Evolutionary conservation across 1,140 invertebrate species (phyloP).

Genomic region (Drosophila tsacasi): DNA sequence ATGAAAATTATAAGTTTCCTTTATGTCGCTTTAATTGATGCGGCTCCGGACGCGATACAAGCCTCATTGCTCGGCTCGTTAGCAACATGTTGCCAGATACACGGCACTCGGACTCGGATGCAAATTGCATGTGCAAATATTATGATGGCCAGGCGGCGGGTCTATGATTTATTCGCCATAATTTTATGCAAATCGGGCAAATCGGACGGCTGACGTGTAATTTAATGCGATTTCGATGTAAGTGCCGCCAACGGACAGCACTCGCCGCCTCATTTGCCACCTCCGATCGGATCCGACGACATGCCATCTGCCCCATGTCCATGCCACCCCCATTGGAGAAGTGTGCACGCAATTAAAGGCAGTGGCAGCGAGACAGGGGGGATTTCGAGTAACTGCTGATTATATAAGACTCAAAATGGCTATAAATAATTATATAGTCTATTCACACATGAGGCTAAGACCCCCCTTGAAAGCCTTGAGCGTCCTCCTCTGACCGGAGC

Average conservation of each 20-base stretch:
- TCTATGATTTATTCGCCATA: constrained; percentile 67
- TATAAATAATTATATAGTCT: background rate
- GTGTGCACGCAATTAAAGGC: constrained; percentile 60
- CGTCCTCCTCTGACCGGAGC: constrained; percentile 5
- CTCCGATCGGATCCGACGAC: constrained; percentile 7
- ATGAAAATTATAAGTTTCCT: constrained; percentile 79
- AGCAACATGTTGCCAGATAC: constrained; percentile 54
- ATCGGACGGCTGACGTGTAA: constrained; percentile 65
- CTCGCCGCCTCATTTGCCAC: constrained; percentile 32
- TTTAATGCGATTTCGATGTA: constrained; percentile 76
- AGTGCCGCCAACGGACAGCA: constrained; percentile 50
- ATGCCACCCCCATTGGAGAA: constrained; percentile 27
- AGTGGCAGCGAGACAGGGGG: background rate
- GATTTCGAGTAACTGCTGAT: background rate
- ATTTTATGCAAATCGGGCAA: constrained; percentile 62
- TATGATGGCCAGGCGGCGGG: constrained; percentile 55
- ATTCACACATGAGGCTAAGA: background rate
- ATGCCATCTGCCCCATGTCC: constrained; percentile 15
- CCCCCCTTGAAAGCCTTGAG: background rate
- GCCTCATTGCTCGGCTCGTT: constrained; percentile 62
- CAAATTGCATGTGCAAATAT: constrained; percentile 72
- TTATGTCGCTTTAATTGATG: constrained; percentile 81
- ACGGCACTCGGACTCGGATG: constrained; percentile 6
- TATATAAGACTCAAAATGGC: background rate
- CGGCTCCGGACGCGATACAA: constrained; percentile 61